A percentile compares a stretch with the other conserved stretches of the same genome.
phyloP scores from a whole-genome alignment of 2,888 invertebrate genomes.

The Copidosoma aretas region DNA sequence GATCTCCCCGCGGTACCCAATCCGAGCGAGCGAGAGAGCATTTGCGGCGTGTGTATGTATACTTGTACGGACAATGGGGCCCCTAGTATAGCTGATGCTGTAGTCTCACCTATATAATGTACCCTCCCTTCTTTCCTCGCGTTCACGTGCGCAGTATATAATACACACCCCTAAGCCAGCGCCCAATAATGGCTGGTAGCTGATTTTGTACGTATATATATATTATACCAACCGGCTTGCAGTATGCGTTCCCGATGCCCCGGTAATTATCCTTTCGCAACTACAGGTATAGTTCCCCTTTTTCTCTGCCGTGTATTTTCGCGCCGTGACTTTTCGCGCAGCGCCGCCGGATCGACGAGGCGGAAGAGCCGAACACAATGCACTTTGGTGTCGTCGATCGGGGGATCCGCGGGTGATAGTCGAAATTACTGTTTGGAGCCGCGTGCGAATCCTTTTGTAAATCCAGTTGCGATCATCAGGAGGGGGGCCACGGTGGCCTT shows the following conservation, averaged over 20 bases:
- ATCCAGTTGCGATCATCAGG: too few species aligned
- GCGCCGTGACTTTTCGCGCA: background rate
- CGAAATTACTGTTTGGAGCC: background rate
- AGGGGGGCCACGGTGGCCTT: too few species aligned
- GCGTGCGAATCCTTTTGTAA: background rate
- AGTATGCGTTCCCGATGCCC: background rate
- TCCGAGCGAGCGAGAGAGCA: conserved; percentile 12
- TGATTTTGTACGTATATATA: background rate
- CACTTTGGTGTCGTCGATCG: background rate
- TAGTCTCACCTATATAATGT: too few species aligned
- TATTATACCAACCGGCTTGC: background rate
- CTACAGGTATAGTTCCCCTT: too few species aligned
- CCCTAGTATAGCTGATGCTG: too few species aligned
- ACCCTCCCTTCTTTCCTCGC: too few species aligned
- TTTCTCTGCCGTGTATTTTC: too few species aligned
- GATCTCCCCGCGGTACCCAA: conserved; percentile 26
- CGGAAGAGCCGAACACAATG: background rate
- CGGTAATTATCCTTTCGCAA: too few species aligned
- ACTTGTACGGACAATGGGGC: conserved; percentile 7
- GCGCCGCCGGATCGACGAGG: background rate
- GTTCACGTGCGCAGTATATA: too few species aligned
- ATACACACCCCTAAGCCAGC: background rate
- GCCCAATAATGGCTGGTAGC: background rate
- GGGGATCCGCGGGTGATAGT: background rate
- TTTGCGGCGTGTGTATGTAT: background rate